Evolutionary conservation across 2,888 invertebrate species (phyloP).

Genomic region (Folsomia candida): DNA sequence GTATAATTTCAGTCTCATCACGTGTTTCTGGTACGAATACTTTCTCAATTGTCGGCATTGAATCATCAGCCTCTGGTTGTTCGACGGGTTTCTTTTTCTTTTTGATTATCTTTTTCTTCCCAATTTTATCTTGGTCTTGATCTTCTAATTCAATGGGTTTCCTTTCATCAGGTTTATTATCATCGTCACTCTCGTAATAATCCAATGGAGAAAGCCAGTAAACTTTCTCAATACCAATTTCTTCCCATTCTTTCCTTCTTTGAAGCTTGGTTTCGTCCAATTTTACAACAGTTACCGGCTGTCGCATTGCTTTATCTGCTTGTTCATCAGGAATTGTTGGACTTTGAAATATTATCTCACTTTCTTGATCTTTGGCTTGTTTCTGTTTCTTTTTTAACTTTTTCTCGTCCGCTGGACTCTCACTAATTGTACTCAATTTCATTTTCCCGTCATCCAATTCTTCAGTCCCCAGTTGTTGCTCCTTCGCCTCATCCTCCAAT

Average conservation of each 20-base stretch:
- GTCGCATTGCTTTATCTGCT: background rate
- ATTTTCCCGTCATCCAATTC: background rate
- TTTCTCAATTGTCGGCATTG: background rate
- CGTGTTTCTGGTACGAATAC: no score
- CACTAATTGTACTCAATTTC: background rate
- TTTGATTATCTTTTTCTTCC: background rate
- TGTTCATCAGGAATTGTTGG: background rate
- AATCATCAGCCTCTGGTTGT: background rate
- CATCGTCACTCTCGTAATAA: background rate
- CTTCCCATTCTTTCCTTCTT: background rate
- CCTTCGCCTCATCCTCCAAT: background rate
- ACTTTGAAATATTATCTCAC: background rate
- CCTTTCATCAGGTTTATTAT: background rate
- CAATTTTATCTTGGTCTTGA: background rate
- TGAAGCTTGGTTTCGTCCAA: background rate
- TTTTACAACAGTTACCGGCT: background rate
- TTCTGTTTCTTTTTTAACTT: constrained; percentile 7
- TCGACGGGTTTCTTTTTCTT: background rate
- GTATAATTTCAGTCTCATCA: background rate
- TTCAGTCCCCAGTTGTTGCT: background rate
- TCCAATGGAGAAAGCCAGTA: background rate
- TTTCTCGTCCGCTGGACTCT: background rate
- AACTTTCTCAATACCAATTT: background rate
- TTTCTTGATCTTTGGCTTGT: background rate
- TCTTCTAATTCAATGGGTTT: background rate